Evolutionary conservation across 2,888 invertebrate species (phyloP), one percentile per base, ranked within the genome.

Genomic region (Phyllotreta cruciferae): DNA sequence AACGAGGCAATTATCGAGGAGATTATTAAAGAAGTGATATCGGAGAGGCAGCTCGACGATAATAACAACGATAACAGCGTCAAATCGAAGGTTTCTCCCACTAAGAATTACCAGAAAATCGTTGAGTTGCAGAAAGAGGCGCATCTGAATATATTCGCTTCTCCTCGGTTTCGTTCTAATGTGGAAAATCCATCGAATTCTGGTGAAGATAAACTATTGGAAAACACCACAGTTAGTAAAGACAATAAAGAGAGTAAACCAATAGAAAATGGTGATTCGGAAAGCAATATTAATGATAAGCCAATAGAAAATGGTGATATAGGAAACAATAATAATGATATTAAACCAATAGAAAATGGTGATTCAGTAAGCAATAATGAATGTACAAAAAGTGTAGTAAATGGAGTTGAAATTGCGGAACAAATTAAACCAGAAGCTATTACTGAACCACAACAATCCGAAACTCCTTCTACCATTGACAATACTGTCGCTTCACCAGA

Each of bases 61-160:
- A 44, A 42, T 37, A 60, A 52, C 11, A 45, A 60, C 35, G n/a
- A 9, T 41, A 36, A 36, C 7, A 52, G 8, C 44, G 11, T 37
- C 7, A 24, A 37, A 62, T 24, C 49, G 60, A 47, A 13, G 52
- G 54, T 14, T 56, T 10, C 36, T 34, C 4, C 9, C 7, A 13
- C 35, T 4, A 47, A 35, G 38, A 56, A 36, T 14, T 60, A 60
- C 11, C 8, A 13, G 14, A 60, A 65, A 53, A 56, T 65, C n/a
- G 24, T 60, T 5, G 56, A 66, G 14, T 45, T 66, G 34, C 66
- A 66, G 41, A 61, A 49, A 54, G 8, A 34, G 34, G 57, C 63
- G 7, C 60, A 63, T 13, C 49, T 61, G 39, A 62, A 60, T 38
- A 65, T 71, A 62, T 69, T 70, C 62, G 54, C 55, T 6, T 72